phyloP scores from a whole-genome alignment of 2,113 vertebrate species.

The Ascaphus truei region DNA sequence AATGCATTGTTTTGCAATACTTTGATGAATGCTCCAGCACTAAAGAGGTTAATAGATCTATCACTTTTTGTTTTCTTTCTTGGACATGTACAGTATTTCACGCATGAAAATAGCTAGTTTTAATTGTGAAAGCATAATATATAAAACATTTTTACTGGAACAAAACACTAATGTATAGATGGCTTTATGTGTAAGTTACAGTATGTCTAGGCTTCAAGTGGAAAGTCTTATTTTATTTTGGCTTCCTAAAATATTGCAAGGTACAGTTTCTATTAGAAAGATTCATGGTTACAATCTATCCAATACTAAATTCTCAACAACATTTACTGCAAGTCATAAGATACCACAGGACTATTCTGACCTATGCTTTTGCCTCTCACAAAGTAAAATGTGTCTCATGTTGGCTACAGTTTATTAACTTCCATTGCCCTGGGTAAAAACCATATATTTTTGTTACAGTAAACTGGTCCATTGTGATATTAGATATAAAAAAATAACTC shows the following conservation, averaged over 20 bases:
- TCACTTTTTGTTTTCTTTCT: too few species aligned
- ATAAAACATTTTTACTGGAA: neutral
- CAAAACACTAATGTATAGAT: slow-evolving; percentile 17
- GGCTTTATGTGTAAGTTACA: neutral
- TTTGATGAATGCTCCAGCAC: neutral
- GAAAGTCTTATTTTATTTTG: slow-evolving; percentile 6
- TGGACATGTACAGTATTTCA: too few species aligned
- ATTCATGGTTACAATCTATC: neutral
- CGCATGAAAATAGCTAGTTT: too few species aligned
- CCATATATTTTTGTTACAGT: slow-evolving; percentile 62
- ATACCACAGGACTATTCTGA: neutral
- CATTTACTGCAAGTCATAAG: neutral
- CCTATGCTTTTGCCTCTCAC: neutral
- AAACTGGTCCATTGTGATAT: slow-evolving; percentile 71
- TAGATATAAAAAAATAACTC: slow-evolving; percentile 76
- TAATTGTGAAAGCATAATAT: too few species aligned
- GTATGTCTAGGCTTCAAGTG: too few species aligned
- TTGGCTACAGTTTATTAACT: slow-evolving; percentile 35
- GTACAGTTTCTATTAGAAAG: neutral
- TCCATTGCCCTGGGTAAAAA: slow-evolving; percentile 46
- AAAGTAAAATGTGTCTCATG: slow-evolving; percentile 10
- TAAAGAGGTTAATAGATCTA: neutral
- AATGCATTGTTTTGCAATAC: neutral
- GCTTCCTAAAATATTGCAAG: too few species aligned
- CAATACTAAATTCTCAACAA: neutral